These are phyloP conservation scores for Lepidochrysops patricia DNA, from an alignment of 2,888 invertebrate species.

Conservation along the genomic window DNA sequence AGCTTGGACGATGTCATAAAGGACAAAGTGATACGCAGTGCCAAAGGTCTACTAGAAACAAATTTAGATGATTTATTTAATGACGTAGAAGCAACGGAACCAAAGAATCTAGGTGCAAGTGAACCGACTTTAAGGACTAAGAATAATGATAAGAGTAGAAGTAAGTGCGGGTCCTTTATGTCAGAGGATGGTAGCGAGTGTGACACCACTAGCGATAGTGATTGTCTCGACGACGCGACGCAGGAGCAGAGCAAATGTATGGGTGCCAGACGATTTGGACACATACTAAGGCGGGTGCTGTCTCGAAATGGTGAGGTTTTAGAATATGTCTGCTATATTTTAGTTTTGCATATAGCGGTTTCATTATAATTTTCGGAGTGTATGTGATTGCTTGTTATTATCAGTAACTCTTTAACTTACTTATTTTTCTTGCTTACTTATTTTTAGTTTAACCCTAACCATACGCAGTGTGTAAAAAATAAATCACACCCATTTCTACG, in stretches of 20 bases:
- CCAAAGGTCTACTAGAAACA: slow-evolving; percentile 73
- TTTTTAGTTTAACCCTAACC: no score
- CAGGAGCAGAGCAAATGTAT: slow-evolving; percentile 60
- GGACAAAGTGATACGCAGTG: slow-evolving; percentile 70
- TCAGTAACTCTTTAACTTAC: no score
- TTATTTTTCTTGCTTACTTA: no score
- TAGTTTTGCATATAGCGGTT: neutral
- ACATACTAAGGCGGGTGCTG: slow-evolving; percentile 59
- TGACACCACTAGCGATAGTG: slow-evolving; percentile 58
- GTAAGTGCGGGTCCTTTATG: slow-evolving; percentile 54
- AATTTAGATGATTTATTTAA: slow-evolving; percentile 67
- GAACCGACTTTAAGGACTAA: slow-evolving; percentile 57
- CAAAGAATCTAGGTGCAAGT: slow-evolving; percentile 61
- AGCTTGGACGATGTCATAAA: slow-evolving; percentile 60
- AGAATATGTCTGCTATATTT: neutral
- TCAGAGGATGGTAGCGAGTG: slow-evolving; percentile 59
- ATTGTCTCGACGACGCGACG: slow-evolving; percentile 56
- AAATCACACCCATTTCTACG: neutral
- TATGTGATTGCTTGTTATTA: no score
- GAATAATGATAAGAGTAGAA: slow-evolving; percentile 33
- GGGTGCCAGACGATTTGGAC: slow-evolving; percentile 63
- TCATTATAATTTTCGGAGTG: no score
- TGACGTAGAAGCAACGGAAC: slow-evolving; percentile 49
- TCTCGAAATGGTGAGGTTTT: slow-evolving; percentile 62
- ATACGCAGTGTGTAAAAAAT: no score